phyloP scores from a whole-genome alignment of 2,113 vertebrate species.

The Leiothrix lutea region DNA sequence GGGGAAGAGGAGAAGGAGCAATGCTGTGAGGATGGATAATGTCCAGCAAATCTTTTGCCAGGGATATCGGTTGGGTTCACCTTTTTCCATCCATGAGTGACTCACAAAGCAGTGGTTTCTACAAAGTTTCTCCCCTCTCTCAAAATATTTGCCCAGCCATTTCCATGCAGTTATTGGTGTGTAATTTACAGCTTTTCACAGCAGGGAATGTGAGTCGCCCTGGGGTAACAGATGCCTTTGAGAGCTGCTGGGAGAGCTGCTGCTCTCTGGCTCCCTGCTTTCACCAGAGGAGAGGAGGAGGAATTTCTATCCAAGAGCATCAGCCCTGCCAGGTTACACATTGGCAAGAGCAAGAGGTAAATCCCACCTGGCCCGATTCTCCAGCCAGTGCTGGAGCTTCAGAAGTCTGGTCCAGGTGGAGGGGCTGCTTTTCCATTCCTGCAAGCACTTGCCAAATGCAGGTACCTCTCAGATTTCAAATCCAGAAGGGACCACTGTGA shows the following conservation, averaged over 20 bases:
- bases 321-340: slow-evolving; percentile 11
- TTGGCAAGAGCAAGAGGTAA: slow-evolving; percentile 30
- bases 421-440: background rate
- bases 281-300: background rate
- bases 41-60: background rate
- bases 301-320: background rate
- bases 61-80: background rate
- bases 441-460: background rate
- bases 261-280: background rate
- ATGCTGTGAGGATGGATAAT: background rate
- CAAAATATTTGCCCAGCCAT: slow-evolving; percentile 57
- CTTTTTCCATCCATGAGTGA: background rate
- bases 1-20: background rate
- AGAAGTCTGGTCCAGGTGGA: background rate
- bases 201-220: background rate
- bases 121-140: background rate
- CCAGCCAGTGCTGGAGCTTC: background rate
- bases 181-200: slow-evolving; percentile 39
- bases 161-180: slow-evolving; percentile 45
- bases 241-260: background rate
- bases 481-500: background rate
- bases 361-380: background rate
- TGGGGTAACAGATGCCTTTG: background rate
- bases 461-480: background rate
- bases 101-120: slow-evolving; percentile 15